Evolutionary conservation across 64 coral and sea anemone species (phyloP).

Genomic region (Astreopora myriophthalma): DNA sequence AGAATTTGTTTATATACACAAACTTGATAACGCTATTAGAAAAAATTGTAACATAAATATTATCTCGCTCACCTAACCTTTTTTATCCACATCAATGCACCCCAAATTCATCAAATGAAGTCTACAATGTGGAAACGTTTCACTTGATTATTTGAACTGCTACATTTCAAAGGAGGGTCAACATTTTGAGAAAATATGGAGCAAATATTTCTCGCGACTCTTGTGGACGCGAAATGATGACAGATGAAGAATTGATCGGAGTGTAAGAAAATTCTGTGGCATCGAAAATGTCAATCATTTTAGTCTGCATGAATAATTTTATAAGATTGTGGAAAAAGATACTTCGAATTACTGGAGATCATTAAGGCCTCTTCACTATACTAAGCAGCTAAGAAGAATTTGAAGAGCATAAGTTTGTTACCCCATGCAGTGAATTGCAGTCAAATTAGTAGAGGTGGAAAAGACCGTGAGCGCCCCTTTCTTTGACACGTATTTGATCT

Average conservation of each 20-base stretch:
- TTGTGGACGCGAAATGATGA: background rate
- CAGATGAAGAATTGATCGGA: background rate
- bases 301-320: too few species aligned
- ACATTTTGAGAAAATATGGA: background rate
- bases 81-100: background rate
- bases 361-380: too few species aligned
- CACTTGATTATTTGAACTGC: background rate
- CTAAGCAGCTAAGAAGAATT: too few species aligned
- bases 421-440: too few species aligned
- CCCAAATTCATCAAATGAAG: background rate
- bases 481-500: background rate
- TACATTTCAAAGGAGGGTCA: background rate
- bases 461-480: background rate
- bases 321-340: too few species aligned
- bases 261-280: too few species aligned
- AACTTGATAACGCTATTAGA: background rate
- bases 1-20: background rate
- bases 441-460: too few species aligned
- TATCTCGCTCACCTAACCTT: background rate
- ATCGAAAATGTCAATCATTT: too few species aligned
- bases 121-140: background rate
- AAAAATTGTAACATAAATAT: slow-evolving; percentile 40
- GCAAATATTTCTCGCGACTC: background rate
- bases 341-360: too few species aligned
- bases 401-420: too few species aligned